These are phyloP conservation scores for Martes martes DNA, from an alignment of 2,113 vertebrate species.

Conservation along the genomic window DNA sequence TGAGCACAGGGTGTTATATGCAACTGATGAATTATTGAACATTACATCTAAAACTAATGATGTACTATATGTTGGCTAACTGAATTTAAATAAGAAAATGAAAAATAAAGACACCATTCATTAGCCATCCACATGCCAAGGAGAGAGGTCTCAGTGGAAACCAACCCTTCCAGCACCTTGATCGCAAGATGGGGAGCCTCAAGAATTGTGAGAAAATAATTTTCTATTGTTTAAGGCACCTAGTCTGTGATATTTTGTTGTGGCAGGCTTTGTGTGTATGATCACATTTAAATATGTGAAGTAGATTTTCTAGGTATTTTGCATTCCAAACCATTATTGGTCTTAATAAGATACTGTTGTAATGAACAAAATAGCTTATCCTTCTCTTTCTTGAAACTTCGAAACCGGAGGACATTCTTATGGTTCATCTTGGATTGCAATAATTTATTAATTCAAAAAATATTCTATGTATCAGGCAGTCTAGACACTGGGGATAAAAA, in stretches of 20 bases:
- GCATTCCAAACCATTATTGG: not conserved
- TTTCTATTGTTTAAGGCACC: not conserved
- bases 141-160: not conserved
- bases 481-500: not conserved
- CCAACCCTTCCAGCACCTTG: not conserved
- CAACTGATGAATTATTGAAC: too few species aligned
- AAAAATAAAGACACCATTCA: not conserved
- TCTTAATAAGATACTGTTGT: not conserved
- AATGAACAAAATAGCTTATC: not conserved
- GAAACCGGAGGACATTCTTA: not conserved
- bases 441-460: not conserved
- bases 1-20: too few species aligned
- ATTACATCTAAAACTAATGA: too few species aligned
- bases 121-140: not conserved
- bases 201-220: not conserved
- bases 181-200: not conserved
- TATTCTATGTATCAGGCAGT: not conserved
- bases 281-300: not conserved
- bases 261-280: not conserved
- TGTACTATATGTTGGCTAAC: not conserved
- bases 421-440: not conserved
- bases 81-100: not conserved
- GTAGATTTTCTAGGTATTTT: not conserved
- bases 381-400: not conserved
- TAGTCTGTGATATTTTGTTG: not conserved